A percentile compares a stretch with the other conserved stretches of the same genome.
Evolutionary conservation across 2,797 vertebrate genomes (phyloP).

Genomic region (Vipera latastei): DNA sequence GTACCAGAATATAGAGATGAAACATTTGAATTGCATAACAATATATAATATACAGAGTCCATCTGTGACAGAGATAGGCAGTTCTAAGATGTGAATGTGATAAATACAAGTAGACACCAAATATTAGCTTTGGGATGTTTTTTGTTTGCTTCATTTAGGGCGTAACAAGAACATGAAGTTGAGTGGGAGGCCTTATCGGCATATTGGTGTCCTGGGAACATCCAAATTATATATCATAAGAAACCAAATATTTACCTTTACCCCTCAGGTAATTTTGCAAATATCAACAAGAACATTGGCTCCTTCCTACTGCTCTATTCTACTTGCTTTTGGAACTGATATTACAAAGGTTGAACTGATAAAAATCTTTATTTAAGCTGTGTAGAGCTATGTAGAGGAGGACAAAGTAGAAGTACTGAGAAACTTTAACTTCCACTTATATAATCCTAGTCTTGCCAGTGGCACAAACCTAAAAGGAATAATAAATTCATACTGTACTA

Average conservation of each 20-base stretch:
- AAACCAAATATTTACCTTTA: conserved; percentile 90
- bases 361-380: conserved; percentile 23
- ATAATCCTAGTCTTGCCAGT: conserved; percentile 19
- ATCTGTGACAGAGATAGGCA: not conserved
- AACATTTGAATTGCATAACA: not conserved
- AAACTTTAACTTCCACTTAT: not conserved
- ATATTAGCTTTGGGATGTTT: not conserved
- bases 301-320: conserved; percentile 19
- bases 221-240: conserved; percentile 96
- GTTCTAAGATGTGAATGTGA: not conserved
- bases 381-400: not conserved
- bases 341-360: conserved; percentile 16
- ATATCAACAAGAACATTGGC: conserved; percentile 34
- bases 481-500: conserved; percentile 16
- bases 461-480: not conserved
- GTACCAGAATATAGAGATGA: not conserved
- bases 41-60: not conserved
- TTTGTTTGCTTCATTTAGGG: conserved; percentile 70
- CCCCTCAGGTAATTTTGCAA: conserved; percentile 84
- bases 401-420: conserved; percentile 2
- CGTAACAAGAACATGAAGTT: conserved; percentile 87
- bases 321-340: not conserved
- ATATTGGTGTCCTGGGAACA: conserved; percentile 95
- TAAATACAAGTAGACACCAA: not conserved
- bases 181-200: conserved; percentile 90